Evolutionary conservation across 1,140 invertebrate species (phyloP), one percentile per base, ranked within the genome.

Genomic region (Trichoplusia ni): DNA sequence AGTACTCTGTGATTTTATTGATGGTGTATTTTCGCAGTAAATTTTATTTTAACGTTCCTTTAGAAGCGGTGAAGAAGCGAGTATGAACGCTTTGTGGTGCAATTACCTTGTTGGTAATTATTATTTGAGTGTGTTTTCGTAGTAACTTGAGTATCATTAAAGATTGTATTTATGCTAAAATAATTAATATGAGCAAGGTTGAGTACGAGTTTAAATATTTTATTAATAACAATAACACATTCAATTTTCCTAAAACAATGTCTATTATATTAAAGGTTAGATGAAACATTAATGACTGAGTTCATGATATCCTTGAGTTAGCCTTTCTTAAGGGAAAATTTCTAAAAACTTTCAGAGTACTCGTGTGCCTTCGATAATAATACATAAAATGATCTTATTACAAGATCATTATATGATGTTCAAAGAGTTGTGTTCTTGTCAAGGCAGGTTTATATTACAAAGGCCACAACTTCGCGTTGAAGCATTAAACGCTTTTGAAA

Each of bases 371-470:
- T 13, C 11, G 4, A 16, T 18, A 40, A 40, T 29, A 42, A 58
- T 58, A 29, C 11, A 42, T 54, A 54, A 23, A 42, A 58, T 42
- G 42, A 58, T 58, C 38, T 42, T 58, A 58, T 58, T 58, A 58
- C 54, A 58, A 58, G 54, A 58, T 58, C 54, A 58, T 58, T 42
- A 58, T 25, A 27, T 42, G 53, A 42, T 56, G 23, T 56, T 56
- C 53, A 56, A 56, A 56, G 53, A 42, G 37, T 29, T 56, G 6
- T 18, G 18, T 37, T 21, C 35, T 14, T n/a, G 14, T 23, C 14
- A 29, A 56, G 37, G 23, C 42, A 13, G 14, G 16, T 56, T 56
- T 56, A 21, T 38, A 11, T 56, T 56, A 42, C 53, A 56, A 56
- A 56, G 53, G 23, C 21, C 5, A 29, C 11, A 56, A 56, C 35